Conservation (phyloP, 2,113 vertebrate species). For the Dasyprocta punctata region DNA sequence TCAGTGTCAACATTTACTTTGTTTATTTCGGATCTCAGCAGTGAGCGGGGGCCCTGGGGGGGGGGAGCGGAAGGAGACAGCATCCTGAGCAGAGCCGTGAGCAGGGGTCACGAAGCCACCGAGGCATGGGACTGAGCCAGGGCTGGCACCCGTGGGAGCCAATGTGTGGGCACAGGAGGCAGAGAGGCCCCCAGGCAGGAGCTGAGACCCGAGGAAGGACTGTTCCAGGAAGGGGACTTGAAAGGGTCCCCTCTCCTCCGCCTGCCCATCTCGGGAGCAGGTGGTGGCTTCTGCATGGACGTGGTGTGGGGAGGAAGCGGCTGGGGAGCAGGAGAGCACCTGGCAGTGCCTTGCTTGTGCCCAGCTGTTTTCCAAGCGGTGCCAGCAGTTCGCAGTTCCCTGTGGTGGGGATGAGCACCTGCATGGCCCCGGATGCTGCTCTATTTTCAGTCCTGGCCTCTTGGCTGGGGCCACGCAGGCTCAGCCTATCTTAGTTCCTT, state of each 20-base stretch:
- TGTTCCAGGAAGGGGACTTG: too few relatives aligned
- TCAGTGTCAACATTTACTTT: rapidly evolving
- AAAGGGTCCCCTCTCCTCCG: too few relatives aligned
- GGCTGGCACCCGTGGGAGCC: neutral
- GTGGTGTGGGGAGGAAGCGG: neutral
- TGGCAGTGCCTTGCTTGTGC: rapidly evolving
- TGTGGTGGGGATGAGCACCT: too few relatives aligned
- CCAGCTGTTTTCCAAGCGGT: neutral
- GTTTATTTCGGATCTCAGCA: neutral
- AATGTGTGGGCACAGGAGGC: neutral
- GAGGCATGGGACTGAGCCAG: neutral
- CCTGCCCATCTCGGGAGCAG: neutral
- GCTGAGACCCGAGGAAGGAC: neutral
- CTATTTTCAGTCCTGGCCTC: neutral
- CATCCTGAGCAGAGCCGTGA: neutral
- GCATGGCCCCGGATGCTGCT: neutral
- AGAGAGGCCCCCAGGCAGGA: neutral
- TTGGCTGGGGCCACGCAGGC: neutral
- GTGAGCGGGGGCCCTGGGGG: neutral
- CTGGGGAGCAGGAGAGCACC: too few relatives aligned
- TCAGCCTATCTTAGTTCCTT: neutral
- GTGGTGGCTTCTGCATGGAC: neutral
- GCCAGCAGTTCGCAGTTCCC: neutral
- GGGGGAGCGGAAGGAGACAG: neutral
- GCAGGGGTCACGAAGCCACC: neutral